Evolutionary conservation across 2,113 vertebrate genomes (phyloP).

Genomic region (Sardina pilchardus): DNA sequence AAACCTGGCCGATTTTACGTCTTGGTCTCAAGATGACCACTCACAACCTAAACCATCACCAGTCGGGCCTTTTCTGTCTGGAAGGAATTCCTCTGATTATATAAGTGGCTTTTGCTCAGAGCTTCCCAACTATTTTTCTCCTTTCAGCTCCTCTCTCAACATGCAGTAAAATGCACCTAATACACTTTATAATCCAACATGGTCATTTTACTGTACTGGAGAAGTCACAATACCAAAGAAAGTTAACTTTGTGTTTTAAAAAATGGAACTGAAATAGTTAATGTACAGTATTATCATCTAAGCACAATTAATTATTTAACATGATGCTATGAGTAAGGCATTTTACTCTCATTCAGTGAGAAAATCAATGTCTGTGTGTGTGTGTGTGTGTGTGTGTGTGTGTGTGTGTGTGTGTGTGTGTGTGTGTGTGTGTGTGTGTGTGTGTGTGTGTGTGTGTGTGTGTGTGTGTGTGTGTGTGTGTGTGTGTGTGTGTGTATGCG

Average conservation of each 20-base stretch:
- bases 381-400: neutral
- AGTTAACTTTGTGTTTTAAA: neutral
- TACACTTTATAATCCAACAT: neutral
- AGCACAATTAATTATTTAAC: neutral
- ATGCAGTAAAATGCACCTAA: conserved; percentile 49
- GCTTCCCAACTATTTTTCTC: conserved; percentile 61
- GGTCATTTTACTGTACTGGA: neutral
- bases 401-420: neutral
- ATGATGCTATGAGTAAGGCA: neutral
- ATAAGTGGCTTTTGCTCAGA: conserved; percentile 55
- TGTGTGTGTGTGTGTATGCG: neutral
- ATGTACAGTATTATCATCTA: neutral
- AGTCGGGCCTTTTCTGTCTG: conserved; percentile 51
- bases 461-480: neutral
- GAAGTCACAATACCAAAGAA: neutral
- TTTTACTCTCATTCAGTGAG: too few species aligned
- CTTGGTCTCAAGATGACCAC: conserved; percentile 55
- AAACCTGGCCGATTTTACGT: neutral
- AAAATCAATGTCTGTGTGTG: too few species aligned
- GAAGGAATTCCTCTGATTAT: conserved; percentile 56
- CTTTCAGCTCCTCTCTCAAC: conserved; percentile 40
- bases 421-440: neutral
- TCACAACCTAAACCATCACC: conserved; percentile 49
- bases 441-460: neutral
- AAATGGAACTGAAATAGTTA: neutral